Evolutionary conservation across 2,888 invertebrate species (phyloP).

Genomic region (Cybosia mesomella): DNA sequence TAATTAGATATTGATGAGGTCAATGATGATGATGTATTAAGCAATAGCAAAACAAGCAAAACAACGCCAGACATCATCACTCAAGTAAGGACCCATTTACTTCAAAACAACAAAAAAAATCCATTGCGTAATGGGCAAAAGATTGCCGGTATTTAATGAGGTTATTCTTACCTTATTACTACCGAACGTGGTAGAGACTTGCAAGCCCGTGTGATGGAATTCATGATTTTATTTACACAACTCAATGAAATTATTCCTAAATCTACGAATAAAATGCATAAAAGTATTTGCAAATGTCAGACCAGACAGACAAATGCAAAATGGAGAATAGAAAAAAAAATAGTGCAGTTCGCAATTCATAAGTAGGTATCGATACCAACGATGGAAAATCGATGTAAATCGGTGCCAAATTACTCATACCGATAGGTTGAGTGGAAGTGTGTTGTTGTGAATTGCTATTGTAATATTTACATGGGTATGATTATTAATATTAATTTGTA

Average conservation of each 20-base stretch:
- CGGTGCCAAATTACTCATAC: background rate
- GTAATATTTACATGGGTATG: no score
- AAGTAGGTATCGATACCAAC: background rate
- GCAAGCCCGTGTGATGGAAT: conserved; percentile 65
- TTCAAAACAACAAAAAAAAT: background rate
- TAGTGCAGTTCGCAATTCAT: background rate
- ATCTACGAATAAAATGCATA: background rate
- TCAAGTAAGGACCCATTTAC: background rate
- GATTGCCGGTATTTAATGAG: conserved; percentile 49
- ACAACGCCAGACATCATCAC: background rate
- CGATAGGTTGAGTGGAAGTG: no score
- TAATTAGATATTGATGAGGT: background rate
- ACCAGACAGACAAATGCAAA: background rate
- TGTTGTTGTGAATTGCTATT: no score
- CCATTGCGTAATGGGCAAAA: conserved; percentile 67
- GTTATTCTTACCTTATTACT: conserved; percentile 70
- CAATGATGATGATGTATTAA: conserved; percentile 1
- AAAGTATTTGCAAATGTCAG: background rate
- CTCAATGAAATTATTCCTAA: background rate
- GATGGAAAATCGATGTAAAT: background rate
- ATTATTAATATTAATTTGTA: no score
- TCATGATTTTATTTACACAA: conserved; percentile 64
- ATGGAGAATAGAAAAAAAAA: background rate
- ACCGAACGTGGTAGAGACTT: conserved; percentile 65
- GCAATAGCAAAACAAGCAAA: background rate